Evolutionary conservation across 2,888 invertebrate genomes (phyloP), one percentile per base, ranked within the genome.

Genomic region (Clunio marinus): DNA sequence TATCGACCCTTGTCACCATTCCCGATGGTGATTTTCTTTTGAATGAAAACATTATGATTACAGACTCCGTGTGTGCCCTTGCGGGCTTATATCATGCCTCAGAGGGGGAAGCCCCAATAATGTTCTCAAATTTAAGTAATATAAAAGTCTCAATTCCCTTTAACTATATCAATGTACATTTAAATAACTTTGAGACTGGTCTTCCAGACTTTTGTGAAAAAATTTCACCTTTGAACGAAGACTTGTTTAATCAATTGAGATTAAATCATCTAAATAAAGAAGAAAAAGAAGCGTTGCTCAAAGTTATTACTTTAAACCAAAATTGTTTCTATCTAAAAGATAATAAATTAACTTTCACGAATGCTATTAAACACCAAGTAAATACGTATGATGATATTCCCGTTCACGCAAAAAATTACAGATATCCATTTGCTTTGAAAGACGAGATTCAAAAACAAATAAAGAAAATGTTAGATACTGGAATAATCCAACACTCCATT

Each of bases 401-500:
- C 2, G 41, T 41, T n/a, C 41, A 41, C 41, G 7, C 41, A 10
- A 41, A 41, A 41, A 41, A 10, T 10, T 41, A 41, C 15, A 10
- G 41, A 5, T 41, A 41, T 41, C 41, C 41, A 5, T 41, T 41
- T 10, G 10, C n/a, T 15, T 15, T n/a, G n/a, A 41, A 41, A 41
- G 59, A 32, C 2, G 59, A 59, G 15, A 15, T 59, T 1, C 10
- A 35, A 20, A 2, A n/a, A 20, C 59, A 59, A 35, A 35, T 59
- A 17, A 20, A 17, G 1, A 24, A 59, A 59, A 59, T 59, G 59
- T n/a, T 59, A 3, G 32, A 59, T 1, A 59, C 70, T 58, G 62
- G 20, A 13, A 74, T 75, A 25, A 73, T 75, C 8, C 27, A 55
- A 37, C 72, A 69, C 2, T 71, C 71, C 10, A 66, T 70, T 25